These are phyloP conservation scores for Charina bottae DNA, from an alignment of 2,113 vertebrate species.

Conservation along the genomic window DNA sequence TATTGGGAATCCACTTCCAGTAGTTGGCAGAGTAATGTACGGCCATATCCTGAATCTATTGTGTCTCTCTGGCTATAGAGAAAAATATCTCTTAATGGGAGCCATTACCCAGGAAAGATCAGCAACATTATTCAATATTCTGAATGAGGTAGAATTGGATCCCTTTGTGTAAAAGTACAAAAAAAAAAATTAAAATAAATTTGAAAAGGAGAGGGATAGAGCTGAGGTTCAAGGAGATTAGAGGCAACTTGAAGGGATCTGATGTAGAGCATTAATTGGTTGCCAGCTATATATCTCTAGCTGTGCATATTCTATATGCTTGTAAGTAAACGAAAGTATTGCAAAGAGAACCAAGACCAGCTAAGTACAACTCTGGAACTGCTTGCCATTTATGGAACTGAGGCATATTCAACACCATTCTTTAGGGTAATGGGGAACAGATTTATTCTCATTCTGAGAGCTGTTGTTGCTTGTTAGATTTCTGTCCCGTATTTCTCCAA, in stretches of 20 bases:
- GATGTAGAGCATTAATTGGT: not conserved
- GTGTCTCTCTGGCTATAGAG: not conserved
- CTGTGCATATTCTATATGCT: not conserved
- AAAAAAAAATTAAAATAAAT: not conserved
- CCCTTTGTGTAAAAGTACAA: not conserved
- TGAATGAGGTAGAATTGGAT: not conserved
- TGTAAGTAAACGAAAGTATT: not conserved
- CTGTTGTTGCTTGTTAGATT: not conserved
- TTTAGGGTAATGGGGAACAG: not conserved
- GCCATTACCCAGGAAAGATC: not conserved
- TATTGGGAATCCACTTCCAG: not conserved
- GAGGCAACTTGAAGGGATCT: not conserved
- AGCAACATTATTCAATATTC: not conserved
- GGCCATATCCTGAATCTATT: not conserved
- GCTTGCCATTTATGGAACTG: not conserved
- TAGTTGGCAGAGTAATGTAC: not conserved
- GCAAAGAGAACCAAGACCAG: not conserved
- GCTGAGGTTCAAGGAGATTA: not conserved
- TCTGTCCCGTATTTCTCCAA: not conserved
- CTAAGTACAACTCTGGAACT: not conserved
- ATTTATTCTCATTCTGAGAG: not conserved
- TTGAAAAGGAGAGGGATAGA: not conserved
- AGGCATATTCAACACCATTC: not conserved
- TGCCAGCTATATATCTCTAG: not conserved
- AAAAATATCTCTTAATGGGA: not conserved